A percentile compares a stretch with the other conserved stretches of the same genome.
phyloP scores from a whole-genome alignment of 1,140 invertebrate genomes.

The Drosophila bipectinata region DNA sequence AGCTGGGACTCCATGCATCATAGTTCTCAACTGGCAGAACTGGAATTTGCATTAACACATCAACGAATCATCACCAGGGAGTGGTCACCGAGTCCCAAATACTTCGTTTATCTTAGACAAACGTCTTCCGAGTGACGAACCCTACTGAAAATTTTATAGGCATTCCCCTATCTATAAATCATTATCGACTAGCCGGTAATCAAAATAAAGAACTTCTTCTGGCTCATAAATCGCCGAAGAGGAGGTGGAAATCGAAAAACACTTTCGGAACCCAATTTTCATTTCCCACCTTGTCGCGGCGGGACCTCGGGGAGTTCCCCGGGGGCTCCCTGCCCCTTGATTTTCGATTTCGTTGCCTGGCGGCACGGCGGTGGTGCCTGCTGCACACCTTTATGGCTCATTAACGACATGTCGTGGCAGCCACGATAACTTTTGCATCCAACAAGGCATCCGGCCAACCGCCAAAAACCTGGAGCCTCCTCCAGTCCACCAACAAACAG shows the following conservation, averaged over 20 bases:
- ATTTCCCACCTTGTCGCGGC: conserved; percentile 27
- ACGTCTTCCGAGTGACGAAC: background rate
- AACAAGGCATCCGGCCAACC: conserved; percentile 12
- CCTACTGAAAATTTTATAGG: background rate
- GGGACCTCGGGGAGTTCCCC: background rate
- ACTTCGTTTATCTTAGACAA: background rate
- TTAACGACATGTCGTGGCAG: conserved; percentile 66
- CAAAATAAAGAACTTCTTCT: conserved; percentile 36
- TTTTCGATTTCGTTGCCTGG: conserved; percentile 22
- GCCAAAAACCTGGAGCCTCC: conserved; percentile 5
- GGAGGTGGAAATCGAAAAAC: conserved; percentile 32
- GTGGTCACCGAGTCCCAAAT: background rate
- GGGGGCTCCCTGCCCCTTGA: background rate
- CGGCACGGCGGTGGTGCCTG: conserved; percentile 16
- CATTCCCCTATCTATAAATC: conserved; percentile 23
- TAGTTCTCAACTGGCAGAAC: conserved; percentile 33
- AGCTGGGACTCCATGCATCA: conserved; percentile 55
- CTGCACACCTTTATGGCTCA: conserved; percentile 73
- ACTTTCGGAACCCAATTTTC: conserved; percentile 23
- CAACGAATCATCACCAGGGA: background rate
- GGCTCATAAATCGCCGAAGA: conserved; percentile 31
- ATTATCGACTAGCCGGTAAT: conserved; percentile 22
- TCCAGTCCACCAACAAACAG: conserved; percentile 40
- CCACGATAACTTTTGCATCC: conserved; percentile 56
- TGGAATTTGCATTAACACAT: conserved; percentile 50